Percentiles rank a stretch among this genome's conserved stretches.
phyloP scores from a whole-genome alignment of 2,113 vertebrate genomes.

The Kryptolebias marmoratus region DNA sequence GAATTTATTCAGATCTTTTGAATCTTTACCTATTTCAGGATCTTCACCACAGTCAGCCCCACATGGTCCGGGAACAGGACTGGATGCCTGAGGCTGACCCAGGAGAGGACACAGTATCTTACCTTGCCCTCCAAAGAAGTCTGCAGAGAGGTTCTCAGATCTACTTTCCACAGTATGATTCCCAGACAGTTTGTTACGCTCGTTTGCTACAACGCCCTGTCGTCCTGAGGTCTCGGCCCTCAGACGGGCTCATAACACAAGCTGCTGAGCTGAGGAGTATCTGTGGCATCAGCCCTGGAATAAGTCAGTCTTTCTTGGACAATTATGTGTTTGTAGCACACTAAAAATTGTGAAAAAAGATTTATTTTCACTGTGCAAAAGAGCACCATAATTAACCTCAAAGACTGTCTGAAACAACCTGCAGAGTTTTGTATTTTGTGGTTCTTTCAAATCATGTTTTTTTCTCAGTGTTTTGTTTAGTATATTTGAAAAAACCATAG shows the following conservation, averaged over 20 bases:
- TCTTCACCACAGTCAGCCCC: slow-evolving; percentile 18
- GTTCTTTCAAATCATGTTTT: neutral
- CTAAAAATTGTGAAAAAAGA: neutral
- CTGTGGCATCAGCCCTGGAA: neutral
- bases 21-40: slow-evolving; percentile 35
- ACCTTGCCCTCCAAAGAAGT: slow-evolving; percentile 49
- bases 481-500: neutral
- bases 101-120: slow-evolving; percentile 51
- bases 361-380: neutral
- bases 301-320: neutral
- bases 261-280: slow-evolving; percentile 24
- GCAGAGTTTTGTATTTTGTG: neutral
- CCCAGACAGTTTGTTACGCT: slow-evolving; percentile 34
- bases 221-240: slow-evolving; percentile 13
- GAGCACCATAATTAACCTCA: neutral
- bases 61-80: slow-evolving; percentile 22
- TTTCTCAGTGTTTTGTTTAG: neutral
- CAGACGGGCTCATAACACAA: slow-evolving; percentile 23
- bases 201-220: slow-evolving; percentile 12
- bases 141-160: slow-evolving; percentile 29
- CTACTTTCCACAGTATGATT: slow-evolving; percentile 52
- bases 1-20: slow-evolving; percentile 4
- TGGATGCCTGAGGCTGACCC: slow-evolving; percentile 40
- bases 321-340: neutral
- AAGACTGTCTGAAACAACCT: neutral